phyloP scores from a whole-genome alignment of 1,140 invertebrate genomes.

The Megathymus violae region DNA sequence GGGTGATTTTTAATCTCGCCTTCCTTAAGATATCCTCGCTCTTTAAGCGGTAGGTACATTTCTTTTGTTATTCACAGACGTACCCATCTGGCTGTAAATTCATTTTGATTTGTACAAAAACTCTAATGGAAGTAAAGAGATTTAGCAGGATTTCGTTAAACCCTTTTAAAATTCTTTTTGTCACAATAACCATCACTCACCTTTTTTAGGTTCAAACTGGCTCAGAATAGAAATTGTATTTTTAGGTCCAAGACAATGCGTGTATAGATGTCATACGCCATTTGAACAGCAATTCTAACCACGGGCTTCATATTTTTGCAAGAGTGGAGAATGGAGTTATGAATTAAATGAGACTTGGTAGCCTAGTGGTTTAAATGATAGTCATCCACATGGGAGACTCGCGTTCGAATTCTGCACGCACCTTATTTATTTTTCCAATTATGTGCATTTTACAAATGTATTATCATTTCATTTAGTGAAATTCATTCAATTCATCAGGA shows the following conservation, averaged over 20 bases:
- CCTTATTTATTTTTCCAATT: too few relatives aligned
- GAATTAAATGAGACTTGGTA: too few relatives aligned
- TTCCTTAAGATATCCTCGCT: conserved; percentile 52
- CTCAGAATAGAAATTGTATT: not conserved
- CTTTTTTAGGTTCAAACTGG: conserved; percentile 17
- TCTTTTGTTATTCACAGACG: conserved; percentile 61
- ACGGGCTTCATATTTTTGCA: not conserved
- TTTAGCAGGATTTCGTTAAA: conserved; percentile 37
- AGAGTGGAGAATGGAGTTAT: too few relatives aligned
- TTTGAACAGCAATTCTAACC: not conserved
- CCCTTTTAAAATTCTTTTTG: conserved; percentile 31
- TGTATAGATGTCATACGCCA: not conserved
- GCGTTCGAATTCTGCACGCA: too few relatives aligned
- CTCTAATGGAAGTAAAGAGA: conserved; percentile 47
- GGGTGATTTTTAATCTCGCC: conserved; percentile 77
- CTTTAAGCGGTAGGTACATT: conserved; percentile 52
- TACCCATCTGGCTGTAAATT: conserved; percentile 65
- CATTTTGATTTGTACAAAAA: conserved; percentile 59
- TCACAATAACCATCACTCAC: conserved; percentile 13
- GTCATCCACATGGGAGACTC: too few relatives aligned
- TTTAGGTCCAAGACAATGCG: not conserved
- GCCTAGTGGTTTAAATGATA: too few relatives aligned
- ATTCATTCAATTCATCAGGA: too few relatives aligned
- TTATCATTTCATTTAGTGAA: too few relatives aligned
- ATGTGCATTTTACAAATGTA: too few relatives aligned